These are phyloP conservation scores for Nettapus auritus DNA, from an alignment of 2,113 vertebrate species.

Conservation along the genomic window DNA sequence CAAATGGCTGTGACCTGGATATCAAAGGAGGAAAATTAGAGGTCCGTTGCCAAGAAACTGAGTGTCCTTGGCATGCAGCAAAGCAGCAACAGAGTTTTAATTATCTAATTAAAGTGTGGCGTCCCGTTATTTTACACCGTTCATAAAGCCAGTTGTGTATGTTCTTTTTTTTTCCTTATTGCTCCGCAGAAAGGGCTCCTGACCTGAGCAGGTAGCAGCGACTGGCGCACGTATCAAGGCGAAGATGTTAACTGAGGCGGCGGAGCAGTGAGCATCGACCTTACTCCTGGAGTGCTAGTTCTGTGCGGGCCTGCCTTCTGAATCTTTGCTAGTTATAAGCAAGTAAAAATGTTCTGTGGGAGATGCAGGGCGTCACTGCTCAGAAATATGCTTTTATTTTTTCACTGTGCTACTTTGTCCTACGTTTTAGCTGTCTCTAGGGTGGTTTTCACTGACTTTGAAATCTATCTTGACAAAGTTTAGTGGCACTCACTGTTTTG, in stretches of 20 bases:
- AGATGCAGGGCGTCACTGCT: background rate
- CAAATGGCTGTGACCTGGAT: conserved; percentile 58
- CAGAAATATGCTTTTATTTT: background rate
- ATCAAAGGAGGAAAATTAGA: conserved; percentile 43
- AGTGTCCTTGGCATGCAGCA: conserved; percentile 54
- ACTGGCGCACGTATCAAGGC: rapidly evolving
- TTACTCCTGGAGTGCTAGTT: background rate
- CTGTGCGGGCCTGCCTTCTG: background rate
- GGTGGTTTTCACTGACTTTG: conserved; percentile 24
- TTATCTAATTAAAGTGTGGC: conserved; percentile 44
- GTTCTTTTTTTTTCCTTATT: background rate
- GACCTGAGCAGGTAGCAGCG: rapidly evolving
- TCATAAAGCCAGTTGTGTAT: conserved; percentile 1
- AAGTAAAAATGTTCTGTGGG: background rate
- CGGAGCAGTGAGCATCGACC: background rate
- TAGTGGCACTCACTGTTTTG: background rate
- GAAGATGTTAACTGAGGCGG: background rate
- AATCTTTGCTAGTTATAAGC: background rate
- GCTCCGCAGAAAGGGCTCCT: background rate
- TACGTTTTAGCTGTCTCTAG: background rate
- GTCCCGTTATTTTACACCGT: background rate
- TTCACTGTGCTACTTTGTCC: background rate
- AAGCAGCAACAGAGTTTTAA: conserved; percentile 48
- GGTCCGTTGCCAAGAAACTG: conserved; percentile 63
- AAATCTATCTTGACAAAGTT: conserved; percentile 43